Evolutionary conservation across 2,113 vertebrate species (phyloP), one percentile per base, ranked within the genome.

Genomic region (Channa maculata): DNA sequence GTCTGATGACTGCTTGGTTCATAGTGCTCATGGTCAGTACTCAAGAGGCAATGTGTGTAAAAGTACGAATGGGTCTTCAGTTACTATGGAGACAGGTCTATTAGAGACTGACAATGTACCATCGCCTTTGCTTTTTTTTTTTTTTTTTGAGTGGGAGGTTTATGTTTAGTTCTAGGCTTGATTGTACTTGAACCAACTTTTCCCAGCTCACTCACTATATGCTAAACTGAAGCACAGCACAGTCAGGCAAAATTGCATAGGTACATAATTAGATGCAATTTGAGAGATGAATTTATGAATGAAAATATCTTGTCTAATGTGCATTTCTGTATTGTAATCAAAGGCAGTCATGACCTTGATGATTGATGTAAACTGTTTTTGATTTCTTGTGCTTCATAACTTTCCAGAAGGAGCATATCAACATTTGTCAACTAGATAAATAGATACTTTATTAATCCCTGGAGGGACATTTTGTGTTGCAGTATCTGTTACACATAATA

Each of bases 21-120:
- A 81, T 69, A 36, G 67, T 24, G 60, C 57, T 85, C 81, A 85
- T 83, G 79, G 88, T 83, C 85, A 86, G 62, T 8, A 46, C 57
- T 74, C 71, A 57, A 73, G 60, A 82, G 71, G 59, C 65, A 73
- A 66, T 38, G 45, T 73, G 77, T 74, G 76, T 71, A 80, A 71
- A 60, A 71, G 69, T 41, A 75, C n/a, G 24, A 80, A 65, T 4
- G 1, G 73, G 54, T 64, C 76, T 74, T 61, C 51, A 24, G 91
- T 92, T 90, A 81, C 91, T 81, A 91, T 89, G 80, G 82, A 13
- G 58, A 92, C 82, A 0, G 65, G 49, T 53, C 75, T 79, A 74
- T 87, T 88, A 81, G 68, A 61, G 80, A 77, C 81, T 73, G 54
- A 79, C 75, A 86, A 84, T 86, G 80, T 58, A 70, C 38, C 69